Conservation (phyloP, 2,888 invertebrate genomes). For the Odontothrips loti region DNA sequence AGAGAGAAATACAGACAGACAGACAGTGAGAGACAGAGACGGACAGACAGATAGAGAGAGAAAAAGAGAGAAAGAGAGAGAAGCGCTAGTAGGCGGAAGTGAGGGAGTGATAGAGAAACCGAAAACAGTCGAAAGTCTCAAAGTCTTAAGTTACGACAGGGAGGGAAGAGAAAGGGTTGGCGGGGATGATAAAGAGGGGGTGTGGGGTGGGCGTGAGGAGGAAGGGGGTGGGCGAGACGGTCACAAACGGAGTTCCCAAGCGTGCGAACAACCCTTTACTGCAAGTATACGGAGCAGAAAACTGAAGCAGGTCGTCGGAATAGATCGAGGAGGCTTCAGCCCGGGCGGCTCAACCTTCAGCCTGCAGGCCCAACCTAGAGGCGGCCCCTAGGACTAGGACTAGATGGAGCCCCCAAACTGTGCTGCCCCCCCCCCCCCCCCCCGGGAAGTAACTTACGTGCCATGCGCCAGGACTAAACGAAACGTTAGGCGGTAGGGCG, state of each 20-base stretch:
- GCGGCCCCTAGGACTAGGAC: too few species aligned
- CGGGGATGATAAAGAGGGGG: not conserved
- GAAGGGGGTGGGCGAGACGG: conserved; percentile 29
- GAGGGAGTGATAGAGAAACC: conserved; percentile 7
- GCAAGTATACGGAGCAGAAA: conserved; percentile 22
- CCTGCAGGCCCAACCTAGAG: too few species aligned
- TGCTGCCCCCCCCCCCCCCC: conserved; percentile 37
- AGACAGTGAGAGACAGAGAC: conserved; percentile 33
- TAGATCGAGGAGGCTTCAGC: not conserved
- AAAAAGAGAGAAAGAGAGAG: conserved; percentile 24
- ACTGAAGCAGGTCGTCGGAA: not conserved
- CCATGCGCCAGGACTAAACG: not conserved
- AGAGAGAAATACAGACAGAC: conserved; percentile 31
- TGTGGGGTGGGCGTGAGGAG: not conserved
- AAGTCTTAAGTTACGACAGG: conserved; percentile 17
- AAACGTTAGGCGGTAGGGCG: not conserved
- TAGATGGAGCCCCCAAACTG: conserved; percentile 31
- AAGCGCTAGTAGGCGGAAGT: not conserved
- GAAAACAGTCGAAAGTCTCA: conserved; percentile 19
- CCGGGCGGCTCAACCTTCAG: too few species aligned
- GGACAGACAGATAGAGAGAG: too few species aligned
- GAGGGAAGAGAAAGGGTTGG: conserved; percentile 36
- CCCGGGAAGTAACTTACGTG: conserved; percentile 29
- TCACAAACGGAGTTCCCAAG: conserved; percentile 35
- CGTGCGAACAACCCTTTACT: conserved; percentile 43